Evolutionary conservation across 2,113 vertebrate genomes (phyloP), one percentile per base, ranked within the genome.

Genomic region (Mirounga angustirostris): DNA sequence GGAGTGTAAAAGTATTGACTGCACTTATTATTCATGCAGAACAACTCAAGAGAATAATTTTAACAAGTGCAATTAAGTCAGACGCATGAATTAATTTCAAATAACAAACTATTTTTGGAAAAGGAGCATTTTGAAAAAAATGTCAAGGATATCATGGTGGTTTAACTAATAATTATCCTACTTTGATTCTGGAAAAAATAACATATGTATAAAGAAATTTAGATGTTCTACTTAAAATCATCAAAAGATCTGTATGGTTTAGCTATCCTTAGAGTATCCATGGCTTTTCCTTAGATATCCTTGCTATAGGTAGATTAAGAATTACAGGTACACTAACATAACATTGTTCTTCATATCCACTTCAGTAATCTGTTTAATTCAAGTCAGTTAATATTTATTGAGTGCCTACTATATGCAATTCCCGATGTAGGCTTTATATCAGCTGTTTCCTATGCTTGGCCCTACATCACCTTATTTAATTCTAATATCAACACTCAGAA

Each of bases 31-130:
- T 88, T 59, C 67, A 82, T 85, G 79, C 63, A 91, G 30, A 91
- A 30, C 5, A 89, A 93, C 63, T 36, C 19, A 4, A 86, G 78
- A 84, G 86, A 82, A 97, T 92, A 89, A 93, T 91, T 97, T 96
- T 96, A 96, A 89, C 30, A 95, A 89, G 36, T 79, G 21, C n/a
- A 97, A 74, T 93, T 93, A 95, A 96, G 52, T 95, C 65, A 81
- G 46, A 94, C 69, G 16, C 36, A 59, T 89, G 54, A 95, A 96
- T 93, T 95, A 93, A 91, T 95, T 96, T 87, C 24, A 96, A 74
- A 83, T 33, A 95, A 76, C 63, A 94, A 94, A 50, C 40, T 96
- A 89, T 58, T 89, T 97, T 96, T 91, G 71, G 52, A 86, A 91
- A 97, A 95, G 22, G 10, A 94, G 6, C 15, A 93, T 95, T 96